Conservation (phyloP, 92 coral and sea anemone species). For the Epizoanthus ramosus region DNA sequence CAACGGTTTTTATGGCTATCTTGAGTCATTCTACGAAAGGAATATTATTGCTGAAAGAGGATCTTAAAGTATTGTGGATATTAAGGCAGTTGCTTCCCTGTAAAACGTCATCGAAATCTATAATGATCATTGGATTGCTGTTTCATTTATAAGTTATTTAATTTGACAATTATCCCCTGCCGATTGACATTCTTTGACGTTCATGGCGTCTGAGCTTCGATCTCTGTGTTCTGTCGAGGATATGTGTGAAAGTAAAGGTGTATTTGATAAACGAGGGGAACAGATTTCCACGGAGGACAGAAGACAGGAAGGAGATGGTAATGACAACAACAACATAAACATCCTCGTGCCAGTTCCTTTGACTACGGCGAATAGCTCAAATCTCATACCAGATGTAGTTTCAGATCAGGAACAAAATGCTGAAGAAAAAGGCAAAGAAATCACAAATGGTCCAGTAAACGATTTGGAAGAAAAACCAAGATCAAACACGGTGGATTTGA, state of each 20-base stretch:
- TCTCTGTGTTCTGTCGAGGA: not conserved
- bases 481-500: too few relatives aligned
- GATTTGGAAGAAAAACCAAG: not conserved
- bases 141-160: not conserved
- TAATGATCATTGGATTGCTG: slow-evolving; percentile 4
- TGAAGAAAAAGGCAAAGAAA: not conserved
- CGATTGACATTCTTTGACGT: slow-evolving; percentile 11
- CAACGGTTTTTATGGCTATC: slow-evolving; percentile 67
- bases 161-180: slow-evolving; percentile 29
- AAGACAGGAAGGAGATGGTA: slow-evolving; percentile 61
- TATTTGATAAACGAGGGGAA: slow-evolving; percentile 18
- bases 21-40: slow-evolving; percentile 36
- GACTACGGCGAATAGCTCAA: not conserved
- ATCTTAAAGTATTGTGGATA: not conserved
- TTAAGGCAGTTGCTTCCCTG: not conserved
- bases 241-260: slow-evolving; percentile 25
- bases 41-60: slow-evolving; percentile 18
- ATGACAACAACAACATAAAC: slow-evolving; percentile 18
- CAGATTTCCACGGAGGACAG: slow-evolving; percentile 28
- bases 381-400: not conserved
- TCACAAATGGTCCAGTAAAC: not conserved
- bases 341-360: slow-evolving; percentile 1
- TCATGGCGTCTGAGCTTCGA: slow-evolving; percentile 25
- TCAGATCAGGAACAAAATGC: not conserved
- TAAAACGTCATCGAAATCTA: not conserved